Evolutionary conservation across 2,113 vertebrate species (phyloP).

Genomic region (Pogonocichla stellata): DNA sequence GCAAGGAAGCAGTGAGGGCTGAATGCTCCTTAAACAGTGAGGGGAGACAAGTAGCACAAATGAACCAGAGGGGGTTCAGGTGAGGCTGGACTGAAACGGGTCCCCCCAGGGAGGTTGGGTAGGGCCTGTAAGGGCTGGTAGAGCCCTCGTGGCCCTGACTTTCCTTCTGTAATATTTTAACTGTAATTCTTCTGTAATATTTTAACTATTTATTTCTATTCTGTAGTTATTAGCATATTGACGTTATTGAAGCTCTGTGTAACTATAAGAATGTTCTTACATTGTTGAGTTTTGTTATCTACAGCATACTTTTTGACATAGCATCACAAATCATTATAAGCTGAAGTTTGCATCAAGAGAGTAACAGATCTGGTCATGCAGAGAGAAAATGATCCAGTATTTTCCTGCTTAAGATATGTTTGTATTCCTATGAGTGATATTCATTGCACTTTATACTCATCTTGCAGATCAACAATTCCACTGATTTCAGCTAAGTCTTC

Average conservation of each 20-base stretch:
- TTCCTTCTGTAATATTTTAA: background rate
- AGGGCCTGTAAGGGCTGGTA: background rate
- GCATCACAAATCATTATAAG: background rate
- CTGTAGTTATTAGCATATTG: background rate
- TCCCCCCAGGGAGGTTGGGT: fast-evolving
- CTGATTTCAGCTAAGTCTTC: background rate
- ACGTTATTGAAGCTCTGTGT: background rate
- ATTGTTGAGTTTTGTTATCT: background rate
- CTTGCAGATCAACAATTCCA: background rate
- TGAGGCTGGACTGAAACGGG: background rate
- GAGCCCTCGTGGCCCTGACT: background rate
- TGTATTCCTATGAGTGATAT: background rate
- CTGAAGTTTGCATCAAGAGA: background rate
- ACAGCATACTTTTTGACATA: background rate
- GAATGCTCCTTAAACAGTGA: background rate
- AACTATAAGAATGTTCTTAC: background rate
- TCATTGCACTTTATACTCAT: background rate
- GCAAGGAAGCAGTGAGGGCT: background rate
- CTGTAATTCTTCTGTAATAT: background rate
- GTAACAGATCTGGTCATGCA: background rate
- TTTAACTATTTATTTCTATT: background rate
- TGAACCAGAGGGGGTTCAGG: background rate
- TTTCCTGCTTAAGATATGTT: background rate
- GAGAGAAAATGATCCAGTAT: background rate
- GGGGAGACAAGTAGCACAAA: background rate